Evolutionary conservation across 2,888 invertebrate species (phyloP).

Genomic region (Zygaena filipendulae): DNA sequence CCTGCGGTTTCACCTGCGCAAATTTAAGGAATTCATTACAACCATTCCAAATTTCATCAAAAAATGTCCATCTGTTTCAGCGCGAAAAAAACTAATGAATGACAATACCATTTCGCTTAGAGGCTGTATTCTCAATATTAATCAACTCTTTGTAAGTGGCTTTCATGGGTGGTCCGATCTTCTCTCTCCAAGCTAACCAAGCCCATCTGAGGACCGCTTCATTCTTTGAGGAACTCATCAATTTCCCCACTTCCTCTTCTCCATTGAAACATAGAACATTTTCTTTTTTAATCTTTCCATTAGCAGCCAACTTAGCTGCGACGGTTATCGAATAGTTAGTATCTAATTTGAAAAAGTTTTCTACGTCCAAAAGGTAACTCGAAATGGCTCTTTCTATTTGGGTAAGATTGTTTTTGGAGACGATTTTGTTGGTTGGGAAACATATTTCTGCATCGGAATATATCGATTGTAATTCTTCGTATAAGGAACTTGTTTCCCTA

Average conservation of each 20-base stretch:
- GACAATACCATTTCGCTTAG: conserved; percentile 74
- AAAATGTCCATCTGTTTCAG: too few relatives aligned
- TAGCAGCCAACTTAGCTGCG: conserved; percentile 21
- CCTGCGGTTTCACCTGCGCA: too few relatives aligned
- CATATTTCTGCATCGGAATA: conserved; percentile 71
- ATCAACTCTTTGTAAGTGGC: conserved; percentile 64
- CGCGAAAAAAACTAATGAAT: too few relatives aligned
- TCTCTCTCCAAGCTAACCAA: conserved; percentile 76
- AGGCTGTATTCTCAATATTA: conserved; percentile 71
- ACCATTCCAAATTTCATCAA: too few relatives aligned
- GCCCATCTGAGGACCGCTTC: conserved; percentile 65
- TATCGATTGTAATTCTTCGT: conserved; percentile 64
- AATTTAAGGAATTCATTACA: too few relatives aligned
- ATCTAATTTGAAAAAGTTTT: conserved; percentile 20
- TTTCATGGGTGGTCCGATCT: conserved; percentile 67
- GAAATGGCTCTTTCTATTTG: conserved; percentile 34
- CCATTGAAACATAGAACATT: conserved; percentile 62
- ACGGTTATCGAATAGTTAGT: conserved; percentile 15
- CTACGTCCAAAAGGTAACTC: conserved; percentile 28
- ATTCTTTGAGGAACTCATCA: conserved; percentile 62
- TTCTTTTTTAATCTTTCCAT: conserved; percentile 9
- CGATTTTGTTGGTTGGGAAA: conserved; percentile 30
- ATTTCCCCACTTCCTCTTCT: conserved; percentile 70
- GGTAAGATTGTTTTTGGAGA: conserved; percentile 21
- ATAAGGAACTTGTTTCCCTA: conserved; percentile 52